Base-by-base conservation (phyloP, 2,113 vertebrate genomes). In the Syrmaticus mikado region DNA sequence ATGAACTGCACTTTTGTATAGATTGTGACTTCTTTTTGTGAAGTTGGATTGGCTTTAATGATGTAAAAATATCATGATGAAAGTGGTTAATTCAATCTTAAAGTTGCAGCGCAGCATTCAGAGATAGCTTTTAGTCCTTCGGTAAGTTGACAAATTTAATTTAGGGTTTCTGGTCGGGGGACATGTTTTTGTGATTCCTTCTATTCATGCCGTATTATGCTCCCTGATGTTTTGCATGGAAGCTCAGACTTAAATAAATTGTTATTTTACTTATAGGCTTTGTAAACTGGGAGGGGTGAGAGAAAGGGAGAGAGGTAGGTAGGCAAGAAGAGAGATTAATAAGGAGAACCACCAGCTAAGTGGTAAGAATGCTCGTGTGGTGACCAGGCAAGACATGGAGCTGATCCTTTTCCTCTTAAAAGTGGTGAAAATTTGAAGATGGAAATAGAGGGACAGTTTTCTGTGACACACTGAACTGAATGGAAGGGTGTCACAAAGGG, bases 121-220 rank as follows among this genome's bases (percentile, higher is more conserved):
- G 76, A 89, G 68, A 85, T 88, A 92, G 80, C 85, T 88, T 94
- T 96, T 76, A 93, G 68, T 88, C 79, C 82, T 65, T 76, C 86
- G 70, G 66, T 88, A 92, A 70, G 27, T 5, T 66, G 34, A 71
- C 57, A 90, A 96, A 96, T 93, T 91, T 88, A 91, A 91, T 94
- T 94, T 86, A 81, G 27, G 30, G 30, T 91, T 95, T 93, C 90
- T 90, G 57, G 61, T 78, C 45, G 0, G 0, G 57, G n/a, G 65
- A 66, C 4, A 61, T 57, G 41, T 15, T 78, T 89, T 88, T 65
- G 36, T 76, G 76, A 72, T 84, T 86, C 34, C 41, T 87, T 36
- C 18, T 83, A n/a, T 65, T 87, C 17, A 21, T 72, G 92, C 77
- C 75, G 10, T 66, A 18, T 78, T 75, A 40, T 75, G 16, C 16